Evolutionary conservation across 1,140 invertebrate species (phyloP), one percentile per base, ranked within the genome.

Genomic region (Hirudo medicinalis): DNA sequence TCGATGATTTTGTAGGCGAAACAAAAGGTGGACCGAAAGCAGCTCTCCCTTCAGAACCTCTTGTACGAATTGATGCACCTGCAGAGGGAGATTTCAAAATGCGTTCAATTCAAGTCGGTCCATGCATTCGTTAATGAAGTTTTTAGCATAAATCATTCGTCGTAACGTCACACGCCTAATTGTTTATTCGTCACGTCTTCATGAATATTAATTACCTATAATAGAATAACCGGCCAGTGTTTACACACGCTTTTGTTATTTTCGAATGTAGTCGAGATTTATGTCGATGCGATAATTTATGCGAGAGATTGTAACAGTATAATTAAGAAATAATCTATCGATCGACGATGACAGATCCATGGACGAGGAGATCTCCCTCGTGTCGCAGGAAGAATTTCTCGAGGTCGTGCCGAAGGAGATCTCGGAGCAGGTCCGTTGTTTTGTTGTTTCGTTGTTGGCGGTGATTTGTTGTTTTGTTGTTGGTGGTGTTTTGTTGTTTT

Each of bases 21-120:
- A 80, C 88, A 89, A 76, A 88, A 88, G 76, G 91, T 94, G 0
- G 94, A 97, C 77, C 89, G 88, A 72, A 89, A 89, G 76, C 90
- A 95, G 83, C 82, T 97, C 27, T 89, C 92, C 76, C 85, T 94
- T 71, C 92, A 97, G 81, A 97, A 97, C 83, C 84, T 97, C n/a
- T 80, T 95, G 0, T 97, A 97, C 82, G 94, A 97, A 86, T 88
- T 90, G 17, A 89, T 91, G 79, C 92, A 97, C 84, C 84, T 97
- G 2, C 89, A 92, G 74, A 92, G 92, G 76, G 93, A 97, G 86
- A 91, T 94, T 19, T 87, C 89, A 2, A 94, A 94, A 79, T 96
- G 94, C 81, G 83, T 92, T 36, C 90, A 94, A 78, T 96, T 95
- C 79, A 90, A 89, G 88, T 90, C 83, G 82, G 83, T 49, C 13